phyloP scores from a whole-genome alignment of 2,113 vertebrate genomes.

The Malurus cyaneus region DNA sequence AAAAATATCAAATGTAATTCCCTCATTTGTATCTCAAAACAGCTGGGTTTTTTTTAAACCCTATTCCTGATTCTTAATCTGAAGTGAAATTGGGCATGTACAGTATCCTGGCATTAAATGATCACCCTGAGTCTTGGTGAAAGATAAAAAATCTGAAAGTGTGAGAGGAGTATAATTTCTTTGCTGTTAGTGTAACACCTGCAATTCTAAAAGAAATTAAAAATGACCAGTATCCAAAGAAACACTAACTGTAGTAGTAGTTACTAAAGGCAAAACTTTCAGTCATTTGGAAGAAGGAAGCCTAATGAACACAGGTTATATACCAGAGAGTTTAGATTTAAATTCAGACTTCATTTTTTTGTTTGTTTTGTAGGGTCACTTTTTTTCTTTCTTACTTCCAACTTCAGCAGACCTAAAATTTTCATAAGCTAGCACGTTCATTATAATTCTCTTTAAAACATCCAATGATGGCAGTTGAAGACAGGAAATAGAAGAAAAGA shows the following conservation, averaged over 20 bases:
- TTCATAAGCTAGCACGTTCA: slow-evolving; percentile 3
- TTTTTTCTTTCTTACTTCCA: not conserved
- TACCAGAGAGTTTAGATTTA: not conserved
- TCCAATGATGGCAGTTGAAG: not conserved
- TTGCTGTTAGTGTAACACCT: not conserved
- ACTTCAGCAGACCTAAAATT: not conserved
- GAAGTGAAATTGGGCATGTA: not conserved
- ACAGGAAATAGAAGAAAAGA: slow-evolving; percentile 10
- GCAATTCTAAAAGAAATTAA: not conserved
- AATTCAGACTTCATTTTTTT: not conserved
- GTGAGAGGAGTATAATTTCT: not conserved
- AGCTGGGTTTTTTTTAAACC: not conserved
- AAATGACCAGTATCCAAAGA: not conserved
- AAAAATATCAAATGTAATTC: not conserved
- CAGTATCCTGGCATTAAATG: not conserved
- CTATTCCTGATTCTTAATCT: not conserved
- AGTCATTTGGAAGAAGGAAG: not conserved
- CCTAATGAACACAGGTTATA: not conserved
- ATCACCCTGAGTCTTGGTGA: not conserved
- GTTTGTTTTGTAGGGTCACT: not conserved
- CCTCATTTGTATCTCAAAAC: not conserved
- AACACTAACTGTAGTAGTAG: not conserved
- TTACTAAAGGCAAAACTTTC: not conserved
- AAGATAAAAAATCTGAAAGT: not conserved
- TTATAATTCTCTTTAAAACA: slow-evolving; percentile 19